Percentiles rank a stretch among this genome's conserved stretches.
Evolutionary conservation across 2,888 invertebrate species (phyloP).

Genomic region (Spicauda simplicius): DNA sequence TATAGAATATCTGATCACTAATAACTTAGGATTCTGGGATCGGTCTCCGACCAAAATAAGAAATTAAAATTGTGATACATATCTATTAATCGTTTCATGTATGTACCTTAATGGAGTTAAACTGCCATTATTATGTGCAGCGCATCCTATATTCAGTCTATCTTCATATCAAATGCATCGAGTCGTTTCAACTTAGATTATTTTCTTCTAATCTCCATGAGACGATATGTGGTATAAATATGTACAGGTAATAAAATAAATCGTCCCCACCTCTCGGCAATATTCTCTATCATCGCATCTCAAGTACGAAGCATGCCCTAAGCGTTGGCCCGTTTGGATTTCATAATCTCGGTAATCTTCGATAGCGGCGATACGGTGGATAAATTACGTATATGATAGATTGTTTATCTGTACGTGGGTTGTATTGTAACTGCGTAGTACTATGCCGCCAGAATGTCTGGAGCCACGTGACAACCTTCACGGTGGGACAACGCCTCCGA

Average conservation of each 20-base stretch:
- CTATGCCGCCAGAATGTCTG: constrained; percentile 34
- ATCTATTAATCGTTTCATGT: no score
- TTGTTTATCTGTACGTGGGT: constrained; percentile 44
- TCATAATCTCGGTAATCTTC: constrained; percentile 31
- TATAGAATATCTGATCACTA: no score
- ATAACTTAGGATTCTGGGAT: no score
- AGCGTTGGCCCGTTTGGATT: constrained; percentile 22
- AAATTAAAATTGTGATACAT: no score
- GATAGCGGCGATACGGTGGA: constrained; percentile 45
- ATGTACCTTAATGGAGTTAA: no score
- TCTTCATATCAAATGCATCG: no score
- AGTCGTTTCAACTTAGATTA: no score
- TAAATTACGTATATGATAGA: constrained; percentile 57
- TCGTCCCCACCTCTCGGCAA: neutral
- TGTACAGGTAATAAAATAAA: neutral
- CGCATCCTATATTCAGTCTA: no score
- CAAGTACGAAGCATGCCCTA: neutral
- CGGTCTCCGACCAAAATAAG: no score
- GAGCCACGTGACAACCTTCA: constrained; percentile 21
- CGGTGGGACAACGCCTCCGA: constrained; percentile 10
- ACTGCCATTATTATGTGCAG: no score
- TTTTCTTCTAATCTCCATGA: no score
- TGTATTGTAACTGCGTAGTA: constrained; percentile 60
- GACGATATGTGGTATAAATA: no score
- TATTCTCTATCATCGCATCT: constrained; percentile 10